Base-by-base conservation (phyloP, 2,888 invertebrate species). In the Adelphocoris suturalis region DNA sequence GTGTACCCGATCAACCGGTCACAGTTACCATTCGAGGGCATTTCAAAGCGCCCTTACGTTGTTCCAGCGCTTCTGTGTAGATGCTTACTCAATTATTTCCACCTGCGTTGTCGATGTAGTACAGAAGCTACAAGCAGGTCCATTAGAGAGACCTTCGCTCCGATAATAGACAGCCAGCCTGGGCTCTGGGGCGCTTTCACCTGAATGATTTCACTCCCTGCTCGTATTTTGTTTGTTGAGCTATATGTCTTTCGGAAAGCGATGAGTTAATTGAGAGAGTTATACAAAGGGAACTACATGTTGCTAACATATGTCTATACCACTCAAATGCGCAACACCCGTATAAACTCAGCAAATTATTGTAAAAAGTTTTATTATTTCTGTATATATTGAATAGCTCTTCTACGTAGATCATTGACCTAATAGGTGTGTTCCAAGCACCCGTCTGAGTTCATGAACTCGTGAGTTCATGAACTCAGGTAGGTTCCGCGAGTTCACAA, bases 41-140 rank as follows among this genome's bases (percentile, higher is more conserved):
- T n/a, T 68, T 68, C 27, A 23, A 68, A 68, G 23, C 61, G 13
- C 68, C 68, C 23, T 23, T 68, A 68, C 68, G 23, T 9, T 23
- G 68, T 68, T 19, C 68, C 7, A 68, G 4, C 27, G 19, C 78
- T 78, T 46, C 78, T 47, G 9, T 37, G 46, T 47, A 78, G 46
- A 47, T 28, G 78, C 47, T 47, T 19, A 47, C 46, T 78, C 78
- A 78, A 78, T 78, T 78, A 78, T 78, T 78, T 78, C 78, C 78
- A 78, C 78, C 78, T 46, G 46, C 11, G 46, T 46, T n/a, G 78
- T 37, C 46, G n/a, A 46, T 19, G 78, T 14, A 46, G 37, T 37
- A 46, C 78, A 78, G 68, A 23, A 68, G 68, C 78, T 78, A 37
- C 37, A 37, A 37, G 46, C 78, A 78, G 19, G 78, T 28, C 14